Base-by-base conservation (phyloP, 2,113 vertebrate genomes). In the Cochlearius cochlearius region DNA sequence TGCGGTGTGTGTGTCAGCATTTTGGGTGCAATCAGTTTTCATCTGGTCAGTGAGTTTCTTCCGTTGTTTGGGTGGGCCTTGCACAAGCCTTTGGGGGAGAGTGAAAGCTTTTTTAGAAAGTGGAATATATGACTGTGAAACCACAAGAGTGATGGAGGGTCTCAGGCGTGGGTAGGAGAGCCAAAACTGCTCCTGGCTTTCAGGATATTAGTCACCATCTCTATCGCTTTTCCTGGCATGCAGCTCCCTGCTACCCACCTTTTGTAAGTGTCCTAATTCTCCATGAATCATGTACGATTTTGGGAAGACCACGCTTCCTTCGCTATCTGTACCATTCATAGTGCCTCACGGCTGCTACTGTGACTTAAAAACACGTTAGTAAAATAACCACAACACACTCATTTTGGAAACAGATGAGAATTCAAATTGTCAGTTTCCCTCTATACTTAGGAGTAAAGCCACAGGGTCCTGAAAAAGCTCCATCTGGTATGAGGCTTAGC, bases 111-210 rank as follows among this genome's bases (percentile, higher is more conserved):
- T 96, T 97, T 96, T 91, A 90, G 94, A 91, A 96, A 95, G 63
- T 91, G 94, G 94, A 97, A 94, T 96, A 88, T 92, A 80, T 96
- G 95, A 96, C 95, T 96, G 41, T 88, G 74, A 96, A 96, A 95
- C 96, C 94, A 88, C 95, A 92, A 62, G 59, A 69, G 62, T 82
- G 86, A 91, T 0, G 0, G 92, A 94, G 94, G 94, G 91, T 94
- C 96, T 94, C 69, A 34, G 80, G 50, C 41, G 55, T 96, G 92
- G 69, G 89, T 76, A 88, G 91, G 39, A 84, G 19, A 90, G 29
- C 66, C 69, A 87, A 91, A 97, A 92, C 1, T 0, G 63, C 89
- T 97, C 78, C 86, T 79, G 87, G 53, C 16, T 92, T 94, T 96
- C 87, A 93, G 96, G 92, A 94, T 96, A 14, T 97, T 97, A 96